These are phyloP conservation scores for Novumbra hubbsi DNA, from an alignment of 2,797 vertebrate species.

Conservation along the genomic window DNA sequence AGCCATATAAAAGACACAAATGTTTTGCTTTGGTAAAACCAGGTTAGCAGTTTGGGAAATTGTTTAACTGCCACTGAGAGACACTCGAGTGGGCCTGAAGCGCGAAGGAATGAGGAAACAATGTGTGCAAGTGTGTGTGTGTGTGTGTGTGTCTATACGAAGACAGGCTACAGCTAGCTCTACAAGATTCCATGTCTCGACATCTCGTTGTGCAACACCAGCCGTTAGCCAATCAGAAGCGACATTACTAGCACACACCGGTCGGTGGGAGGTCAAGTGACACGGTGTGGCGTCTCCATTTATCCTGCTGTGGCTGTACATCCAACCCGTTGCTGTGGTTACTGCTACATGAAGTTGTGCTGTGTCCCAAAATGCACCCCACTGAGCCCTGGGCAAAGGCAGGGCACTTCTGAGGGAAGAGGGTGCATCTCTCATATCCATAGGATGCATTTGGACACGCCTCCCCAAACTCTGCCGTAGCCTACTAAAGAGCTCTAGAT, in stretches of 20 bases:
- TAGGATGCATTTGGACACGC: not conserved
- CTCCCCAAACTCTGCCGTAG: not conserved
- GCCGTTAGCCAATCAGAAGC: not conserved
- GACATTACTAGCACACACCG: not conserved
- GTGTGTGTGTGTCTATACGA: not conserved
- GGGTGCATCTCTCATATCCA: not conserved
- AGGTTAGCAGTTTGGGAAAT: not conserved
- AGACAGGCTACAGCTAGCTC: not conserved
- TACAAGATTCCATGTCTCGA: not conserved
- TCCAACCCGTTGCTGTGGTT: not conserved
- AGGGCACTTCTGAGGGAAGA: not conserved
- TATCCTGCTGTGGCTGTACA: not conserved
- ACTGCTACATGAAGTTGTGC: not conserved
- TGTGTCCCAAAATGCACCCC: not conserved
- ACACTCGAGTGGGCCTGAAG: constrained; percentile 42
- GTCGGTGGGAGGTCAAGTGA: not conserved
- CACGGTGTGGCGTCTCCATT: not conserved
- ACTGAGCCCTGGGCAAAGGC: not conserved
- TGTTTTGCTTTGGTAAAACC: not conserved
- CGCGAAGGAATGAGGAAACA: constrained; percentile 64
- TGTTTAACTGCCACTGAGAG: not conserved
- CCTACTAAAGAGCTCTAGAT: not conserved
- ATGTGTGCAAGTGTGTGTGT: constrained; percentile 33
- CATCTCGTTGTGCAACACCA: not conserved
- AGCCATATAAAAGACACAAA: not conserved